phyloP scores from a whole-genome alignment of 2,888 invertebrate species.

The Epistrophe grossulariae region DNA sequence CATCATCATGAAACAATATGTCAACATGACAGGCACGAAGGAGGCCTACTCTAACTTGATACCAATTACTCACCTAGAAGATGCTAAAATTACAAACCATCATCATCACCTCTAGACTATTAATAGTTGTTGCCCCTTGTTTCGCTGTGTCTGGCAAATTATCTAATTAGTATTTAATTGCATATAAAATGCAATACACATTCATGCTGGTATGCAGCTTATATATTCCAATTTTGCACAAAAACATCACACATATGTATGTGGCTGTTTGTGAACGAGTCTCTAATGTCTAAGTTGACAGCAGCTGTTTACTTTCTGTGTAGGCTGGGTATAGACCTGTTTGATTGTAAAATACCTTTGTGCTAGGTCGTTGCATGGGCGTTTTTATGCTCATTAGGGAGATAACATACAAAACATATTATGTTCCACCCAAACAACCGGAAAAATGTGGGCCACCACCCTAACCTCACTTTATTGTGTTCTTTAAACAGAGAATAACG shows the following conservation, averaged over 20 bases:
- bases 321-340: slow-evolving; percentile 52
- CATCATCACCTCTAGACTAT: slow-evolving; percentile 1
- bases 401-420: neutral
- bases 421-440: slow-evolving; percentile 11
- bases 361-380: slow-evolving; percentile 36
- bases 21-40: neutral
- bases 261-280: neutral
- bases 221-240: neutral
- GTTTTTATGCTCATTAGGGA: slow-evolving; percentile 38
- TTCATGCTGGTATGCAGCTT: slow-evolving; percentile 8
- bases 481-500: neutral
- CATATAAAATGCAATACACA: slow-evolving; percentile 28
- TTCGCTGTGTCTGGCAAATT: slow-evolving; percentile 34
- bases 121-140: slow-evolving; percentile 11
- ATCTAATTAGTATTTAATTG: slow-evolving; percentile 71
- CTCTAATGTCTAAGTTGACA: slow-evolving; percentile 26
- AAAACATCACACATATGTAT: neutral
- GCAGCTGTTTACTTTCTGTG: slow-evolving; percentile 20
- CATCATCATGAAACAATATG: neutral
- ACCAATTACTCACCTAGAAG: slow-evolving; percentile 11
- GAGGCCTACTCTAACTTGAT: slow-evolving; percentile 18
- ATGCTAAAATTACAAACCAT: slow-evolving; percentile 13
- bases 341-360: slow-evolving; percentile 59
- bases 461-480: slow-evolving; percentile 5
- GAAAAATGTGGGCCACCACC: slow-evolving; percentile 36